Base-by-base conservation (phyloP, 2,888 invertebrate genomes). In the Conops quadrifasciatus region DNA sequence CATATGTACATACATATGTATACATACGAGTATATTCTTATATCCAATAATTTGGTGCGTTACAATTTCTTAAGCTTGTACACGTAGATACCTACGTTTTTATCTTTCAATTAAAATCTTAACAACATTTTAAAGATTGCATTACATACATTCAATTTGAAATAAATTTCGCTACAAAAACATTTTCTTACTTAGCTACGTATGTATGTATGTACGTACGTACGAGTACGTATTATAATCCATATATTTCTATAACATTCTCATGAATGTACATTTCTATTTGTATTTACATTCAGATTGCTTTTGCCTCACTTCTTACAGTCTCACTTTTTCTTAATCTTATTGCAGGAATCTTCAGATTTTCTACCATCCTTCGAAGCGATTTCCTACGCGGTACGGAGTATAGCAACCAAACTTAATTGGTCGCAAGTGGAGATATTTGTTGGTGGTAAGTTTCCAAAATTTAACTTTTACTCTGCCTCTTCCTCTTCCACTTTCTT, bases 371-470 rank as follows among this genome's bases (percentile, higher is more conserved):
- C 86, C 71, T 84, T 83, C 73, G 86, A 86, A 76, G 84, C 83
- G 72, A 83, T 86, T 80, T 85, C 86, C 72, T 83, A 82, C 79
- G 86, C 86, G 70, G 83, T 86, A 58, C 81, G 83, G 74, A 86
- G 86, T 76, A 83, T 86, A 74, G 82, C 85, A 73, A 81, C 81
- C 68, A 86, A 86, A 80, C 80, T 86, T 76, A 86, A 86, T 83
- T 86, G 86, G 86, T 83, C 85, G 71, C 83, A 86, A 78, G 85
- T 84, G 75, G 82, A 83, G 78, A 86, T 86, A 78, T 82, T 84
- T 76, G 85, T 86, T 74, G 82, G 85, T 72, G 86, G 86, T 86
- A 82, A 84, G 85, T 83, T 53, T 56, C 56, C 16, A 21, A 21
- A 36, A 19, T 63, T 63, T 63, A 28, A n/a, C 45, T 1, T 51